Evolutionary conservation across 2,113 vertebrate genomes (phyloP), one percentile per base, ranked within the genome.

Genomic region (Mesitornis unicolor): DNA sequence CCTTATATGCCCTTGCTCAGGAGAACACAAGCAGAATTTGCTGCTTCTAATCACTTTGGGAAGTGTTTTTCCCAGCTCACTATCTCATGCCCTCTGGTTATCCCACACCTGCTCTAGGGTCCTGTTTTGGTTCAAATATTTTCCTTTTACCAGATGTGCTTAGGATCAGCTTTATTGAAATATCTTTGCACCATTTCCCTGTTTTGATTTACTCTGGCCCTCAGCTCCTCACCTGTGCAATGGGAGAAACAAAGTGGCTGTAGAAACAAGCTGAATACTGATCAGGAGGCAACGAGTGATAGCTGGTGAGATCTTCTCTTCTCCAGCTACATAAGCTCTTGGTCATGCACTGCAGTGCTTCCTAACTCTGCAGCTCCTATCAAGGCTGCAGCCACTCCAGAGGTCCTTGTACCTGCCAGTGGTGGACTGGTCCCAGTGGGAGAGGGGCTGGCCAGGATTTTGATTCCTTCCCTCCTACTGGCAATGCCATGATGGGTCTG

Each of bases 1-100:
- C 96, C 96, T 96, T n/a, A 68, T 0, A 6, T 89, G 71, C 73
- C 73, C 90, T 75, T 31, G 65, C 68, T 82, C 76, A 88, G 43
- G 43, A 68, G 29, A 81, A 24, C 18, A 15, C 1, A 25, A 53
- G 51, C 20, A 81, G 64, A 84, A 43, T 6, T 67, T 64, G 29
- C 51, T 81, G 84, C 6, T 81, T 25, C 76, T 78, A 56, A 81
- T 84, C 40, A 26, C 51, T 78, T 56, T 43, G 56, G 57, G 85
- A 85, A 74, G 45, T 24, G 54, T 17, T 77, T 87, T 79, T 45
- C 57, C 65, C 59, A 79, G 74, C n/a, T 45, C 31, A 3, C 24
- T 78, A 40, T 50, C 9, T 64, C 43, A 33, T 53, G 36, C 17
- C 25, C 0, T 0, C 31, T 70, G 54, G 36, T 65, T 63, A 84